Base-by-base conservation (phyloP, 92 coral and sea anemone genomes). In the Desmophyllum pertusum region DNA sequence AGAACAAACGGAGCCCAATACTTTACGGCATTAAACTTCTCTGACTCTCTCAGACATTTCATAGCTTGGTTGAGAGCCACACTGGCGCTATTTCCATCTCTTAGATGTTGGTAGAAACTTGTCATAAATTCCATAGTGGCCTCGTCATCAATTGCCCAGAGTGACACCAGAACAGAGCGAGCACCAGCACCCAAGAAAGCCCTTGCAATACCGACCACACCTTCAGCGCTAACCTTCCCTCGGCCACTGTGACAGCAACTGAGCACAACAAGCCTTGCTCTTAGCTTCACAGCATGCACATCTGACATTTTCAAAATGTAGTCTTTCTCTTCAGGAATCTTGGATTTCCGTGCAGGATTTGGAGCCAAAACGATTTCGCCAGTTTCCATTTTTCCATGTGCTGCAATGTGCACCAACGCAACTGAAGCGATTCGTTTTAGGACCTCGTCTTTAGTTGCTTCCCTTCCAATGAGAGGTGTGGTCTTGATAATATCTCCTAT, bases 131-230 rank as follows among this genome's bases (percentile, higher is more conserved):
- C 61, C 61, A 53, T 53, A 19, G 61, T 53, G 61, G 38, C 81
- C 31, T 57, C 38, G 81, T 77, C 70, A 77, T 63, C 70, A 59
- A 77, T 77, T 23, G 68, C 70, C 81, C 70, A 57, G 51, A 77
- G 81, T 77, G 81, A 57, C 66, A 77, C 38, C 13, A 77, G 70
- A 37, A 77, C 70, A 77, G 81, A 77, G 14, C 81, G 81, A 27
- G 70, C 81, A 40, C 81, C 81, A 42, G 81, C 81, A 38, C 69
- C 35, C 81, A 77, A 18, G 53, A 77, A 57, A 55, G 81, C 81
- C 50, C 81, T 7, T 2, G 61, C 61, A 53, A 53, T 53, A 3
- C 61, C 61, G 29, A 53, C 61, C 61, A 53, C 61, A 0, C 61
- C 61, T 7, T 53, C 61, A 53, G 61, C 27, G 0, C 6, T 53